Conservation (phyloP, 1,140 invertebrate species). For the Macrotrachela quadricornifera region DNA sequence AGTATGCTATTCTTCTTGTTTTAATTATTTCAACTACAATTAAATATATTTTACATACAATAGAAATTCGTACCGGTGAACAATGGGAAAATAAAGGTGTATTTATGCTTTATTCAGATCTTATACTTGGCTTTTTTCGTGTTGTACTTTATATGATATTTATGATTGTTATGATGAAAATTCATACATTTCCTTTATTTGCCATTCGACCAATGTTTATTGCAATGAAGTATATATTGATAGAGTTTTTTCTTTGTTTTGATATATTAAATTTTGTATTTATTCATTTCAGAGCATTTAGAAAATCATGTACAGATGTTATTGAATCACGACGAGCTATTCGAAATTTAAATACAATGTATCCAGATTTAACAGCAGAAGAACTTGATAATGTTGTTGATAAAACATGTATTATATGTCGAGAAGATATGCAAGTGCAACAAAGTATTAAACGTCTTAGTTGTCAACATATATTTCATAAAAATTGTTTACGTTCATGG, state of each 20-base stretch:
- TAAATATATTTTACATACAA: slow-evolving; percentile 79
- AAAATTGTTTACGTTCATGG: slow-evolving; percentile 89
- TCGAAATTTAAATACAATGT: slow-evolving; percentile 88
- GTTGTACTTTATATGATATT: slow-evolving; percentile 79
- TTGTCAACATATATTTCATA: slow-evolving; percentile 98
- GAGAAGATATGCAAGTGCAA: slow-evolving; percentile 58
- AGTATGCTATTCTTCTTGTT: slow-evolving; percentile 83
- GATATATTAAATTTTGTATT: slow-evolving; percentile 14
- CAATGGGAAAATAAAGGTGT: slow-evolving; percentile 99
- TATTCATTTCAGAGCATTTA: slow-evolving; percentile 51
- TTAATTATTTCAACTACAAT: slow-evolving; percentile 76
- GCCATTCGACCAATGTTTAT: slow-evolving; percentile 97
- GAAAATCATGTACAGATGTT: slow-evolving; percentile 91
- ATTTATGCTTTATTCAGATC: slow-evolving; percentile 80
- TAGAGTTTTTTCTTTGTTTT: slow-evolving; percentile 4
- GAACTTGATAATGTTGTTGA: slow-evolving; percentile 67
- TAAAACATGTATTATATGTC: slow-evolving; percentile 96
- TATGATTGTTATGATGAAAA: slow-evolving; percentile 81
- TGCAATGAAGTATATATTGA: slow-evolving; percentile 48
- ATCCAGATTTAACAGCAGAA: slow-evolving; percentile 72
- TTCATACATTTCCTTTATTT: slow-evolving; percentile 91
- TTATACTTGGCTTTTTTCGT: slow-evolving; percentile 55
- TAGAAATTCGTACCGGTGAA: slow-evolving; percentile 77
- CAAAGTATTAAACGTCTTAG: slow-evolving; percentile 61
- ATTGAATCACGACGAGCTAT: slow-evolving; percentile 85